Evolutionary conservation across 1,140 invertebrate genomes (phyloP), one percentile per base, ranked within the genome.

Genomic region (Drosophila nasuta): DNA sequence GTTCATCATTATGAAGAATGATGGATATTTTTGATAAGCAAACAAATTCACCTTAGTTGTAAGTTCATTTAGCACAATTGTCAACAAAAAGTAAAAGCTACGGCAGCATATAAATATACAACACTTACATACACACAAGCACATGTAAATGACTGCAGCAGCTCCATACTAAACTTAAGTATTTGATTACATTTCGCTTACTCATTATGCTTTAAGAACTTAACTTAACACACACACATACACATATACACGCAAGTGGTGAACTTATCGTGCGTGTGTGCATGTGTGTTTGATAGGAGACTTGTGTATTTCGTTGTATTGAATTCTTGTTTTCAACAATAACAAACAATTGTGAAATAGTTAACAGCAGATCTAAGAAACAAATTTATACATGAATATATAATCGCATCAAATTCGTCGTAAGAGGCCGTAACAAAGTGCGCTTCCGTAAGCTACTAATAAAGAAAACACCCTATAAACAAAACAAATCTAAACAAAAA

Each of bases 1-100:
- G 25, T 35, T 25, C 25, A 51, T 15, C 25, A 51, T 15, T 6
- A 46, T 56, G 10, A 35, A 45, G n/a, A 60, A 73, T 54, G 28
- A 56, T 68, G 48, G 54, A 54, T 41, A 10, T 10, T 38, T 62
- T 68, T 74, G 56, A 60, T 74, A 74, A 65, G 66, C 70, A 62
- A 63, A 74, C 52, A 65, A 76, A 70, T 52, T 68, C 58, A 59
- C 45, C 48, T 46, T 79, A 76, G 62, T 45, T 51, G 58, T 79
- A 73, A 83, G 72, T 71, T 83, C 62, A 65, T 81, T 81, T 85
- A 85, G 81, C 78, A 77, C 82, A 85, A 85, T 85, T 85, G 57
- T 63, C 57, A 45, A 28, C 45, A 41, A 11, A 11, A 43, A 38
- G 1, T 3, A 10, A 13, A 52, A 67, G 45, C 25, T 65, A 56